phyloP scores from a whole-genome alignment of 2,888 invertebrate species.

The Gymnoscelis rufifasciata region DNA sequence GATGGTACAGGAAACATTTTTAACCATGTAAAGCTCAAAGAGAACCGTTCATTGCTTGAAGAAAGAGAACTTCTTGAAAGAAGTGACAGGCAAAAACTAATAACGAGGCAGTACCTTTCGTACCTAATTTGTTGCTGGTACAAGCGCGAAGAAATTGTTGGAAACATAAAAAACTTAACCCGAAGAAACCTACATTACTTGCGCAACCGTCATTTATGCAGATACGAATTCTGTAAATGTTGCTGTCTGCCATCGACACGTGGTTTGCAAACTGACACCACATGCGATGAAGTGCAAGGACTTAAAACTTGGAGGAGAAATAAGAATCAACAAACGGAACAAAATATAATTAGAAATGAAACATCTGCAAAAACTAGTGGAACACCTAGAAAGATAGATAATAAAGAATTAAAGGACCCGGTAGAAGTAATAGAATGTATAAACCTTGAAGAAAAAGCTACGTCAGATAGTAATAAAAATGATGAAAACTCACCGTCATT shows the following conservation, averaged over 20 bases:
- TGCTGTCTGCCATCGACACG: constrained; percentile 16
- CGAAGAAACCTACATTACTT: constrained; percentile 26
- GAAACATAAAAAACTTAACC: constrained; percentile 17
- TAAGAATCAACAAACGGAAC: too few relatives aligned
- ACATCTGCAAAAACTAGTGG: too few relatives aligned
- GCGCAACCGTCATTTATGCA: constrained; percentile 23
- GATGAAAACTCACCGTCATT: neutral
- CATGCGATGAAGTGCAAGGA: neutral
- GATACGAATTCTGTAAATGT: constrained; percentile 26
- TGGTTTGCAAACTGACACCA: neutral
- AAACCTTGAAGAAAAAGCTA: too few relatives aligned
- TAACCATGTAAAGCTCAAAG: constrained; percentile 3
- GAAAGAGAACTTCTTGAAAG: constrained; percentile 10
- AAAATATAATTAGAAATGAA: too few relatives aligned
- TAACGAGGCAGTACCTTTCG: constrained; percentile 6
- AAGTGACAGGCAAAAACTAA: neutral
- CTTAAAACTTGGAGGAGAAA: too few relatives aligned
- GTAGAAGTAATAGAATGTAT: too few relatives aligned
- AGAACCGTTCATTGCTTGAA: constrained; percentile 3
- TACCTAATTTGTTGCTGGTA: constrained; percentile 37
- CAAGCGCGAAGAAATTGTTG: constrained; percentile 30
- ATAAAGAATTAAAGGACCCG: too few relatives aligned
- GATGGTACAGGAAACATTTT: constrained; percentile 22
- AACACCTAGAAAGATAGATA: too few relatives aligned
- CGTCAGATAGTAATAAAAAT: too few relatives aligned